Base-by-base conservation (phyloP, 1,140 invertebrate genomes). In the Tetramorium simillimum region DNA sequence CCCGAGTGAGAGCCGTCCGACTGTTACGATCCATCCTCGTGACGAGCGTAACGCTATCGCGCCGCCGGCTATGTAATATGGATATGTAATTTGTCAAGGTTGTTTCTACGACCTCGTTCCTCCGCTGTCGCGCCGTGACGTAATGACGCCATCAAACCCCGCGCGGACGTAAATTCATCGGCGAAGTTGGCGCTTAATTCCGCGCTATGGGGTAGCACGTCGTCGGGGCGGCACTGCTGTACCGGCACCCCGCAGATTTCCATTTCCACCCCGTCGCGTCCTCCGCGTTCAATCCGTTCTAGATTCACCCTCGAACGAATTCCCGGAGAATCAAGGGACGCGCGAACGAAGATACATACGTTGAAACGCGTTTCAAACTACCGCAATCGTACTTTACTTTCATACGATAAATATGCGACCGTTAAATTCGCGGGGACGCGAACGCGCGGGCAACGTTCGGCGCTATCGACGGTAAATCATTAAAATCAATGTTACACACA, bases 141-240 rank as follows among this genome's bases (percentile, higher is more conserved):
- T 69, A 87, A 85, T 46, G 86, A 69, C 81, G 65, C 81, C 49
- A 58, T 53, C 60, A 67, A 69, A 75, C 56, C 43, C 53, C n/a
- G 58, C 21, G 85, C 60, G 73, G 46, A 60, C 80, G 69, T 73
- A 89, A 89, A 89, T 89, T 89, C 82, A 85, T 62, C 69, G 53
- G 73, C 56, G 46, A 76, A 89, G 65, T 89, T 89, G 3, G 75
- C n/a, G 51, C 69, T 82, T 89, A 89, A 89, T 89, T 75, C 53
- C 75, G 40, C 43, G 16, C 60, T 40, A 56, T 43, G 24, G 37
- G 37, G 18, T 46, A 33, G 63, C 67, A 75, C 53, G 67, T 72
- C 18, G 6, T 49, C 72, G 69, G 12, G 14, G 12, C 6, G 40
- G 56, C 18, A 69, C 67, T 2, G 43, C 43, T 24, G 40, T 33